A percentile compares a stretch with the other conserved stretches of the same genome.
Evolutionary conservation across 2,797 vertebrate species (phyloP).

Genomic region (Hirundo rustica): DNA sequence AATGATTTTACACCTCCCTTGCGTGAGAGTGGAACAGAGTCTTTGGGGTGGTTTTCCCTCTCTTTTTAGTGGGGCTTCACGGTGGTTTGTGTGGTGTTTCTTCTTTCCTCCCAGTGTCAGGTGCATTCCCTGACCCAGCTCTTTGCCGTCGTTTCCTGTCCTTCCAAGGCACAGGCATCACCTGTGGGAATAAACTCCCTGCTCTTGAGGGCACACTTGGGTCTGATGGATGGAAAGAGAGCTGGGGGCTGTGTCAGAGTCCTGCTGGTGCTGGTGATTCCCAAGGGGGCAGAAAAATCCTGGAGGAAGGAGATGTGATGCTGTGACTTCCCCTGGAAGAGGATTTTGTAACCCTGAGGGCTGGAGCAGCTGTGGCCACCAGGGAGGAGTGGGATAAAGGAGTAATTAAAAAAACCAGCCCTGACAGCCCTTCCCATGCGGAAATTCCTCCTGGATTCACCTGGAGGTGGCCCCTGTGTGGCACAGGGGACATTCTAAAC

Average conservation of each 20-base stretch:
- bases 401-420: neutral
- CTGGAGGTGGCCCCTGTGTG: neutral
- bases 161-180: neutral
- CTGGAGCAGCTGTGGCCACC: neutral
- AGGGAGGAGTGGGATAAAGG: neutral
- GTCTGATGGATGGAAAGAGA: neutral
- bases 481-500: rapidly evolving
- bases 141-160: neutral
- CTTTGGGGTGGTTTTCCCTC: neutral
- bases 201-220: rapidly evolving
- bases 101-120: neutral
- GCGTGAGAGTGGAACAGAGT: neutral
- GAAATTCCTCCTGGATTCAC: neutral
- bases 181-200: neutral
- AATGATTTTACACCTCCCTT: neutral
- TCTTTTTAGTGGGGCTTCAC: neutral
- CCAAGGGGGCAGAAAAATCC: rapidly evolving
- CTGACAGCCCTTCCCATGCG: neutral
- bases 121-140: neutral
- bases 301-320: neutral
- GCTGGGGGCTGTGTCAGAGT: neutral
- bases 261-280: neutral
- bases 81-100: rapidly evolving
- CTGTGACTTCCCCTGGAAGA: neutral
- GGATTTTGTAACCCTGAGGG: neutral